Evolutionary conservation across 2,797 vertebrate genomes (phyloP).

Genomic region (Urocyon cinereoargenteus): DNA sequence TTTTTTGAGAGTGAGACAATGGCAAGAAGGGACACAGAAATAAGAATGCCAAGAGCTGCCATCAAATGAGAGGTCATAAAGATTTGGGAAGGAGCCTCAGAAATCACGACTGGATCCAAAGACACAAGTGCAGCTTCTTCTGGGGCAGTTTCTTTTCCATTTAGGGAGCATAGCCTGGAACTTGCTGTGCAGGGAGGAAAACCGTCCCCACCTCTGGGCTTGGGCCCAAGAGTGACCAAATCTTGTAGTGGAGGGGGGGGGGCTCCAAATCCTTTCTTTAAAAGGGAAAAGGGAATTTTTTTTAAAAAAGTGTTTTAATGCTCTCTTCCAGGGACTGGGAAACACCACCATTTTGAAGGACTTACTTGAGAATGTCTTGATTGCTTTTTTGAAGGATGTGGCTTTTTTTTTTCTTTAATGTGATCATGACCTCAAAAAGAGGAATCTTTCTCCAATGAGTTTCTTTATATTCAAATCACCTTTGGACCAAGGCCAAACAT

Average conservation of each 20-base stretch:
- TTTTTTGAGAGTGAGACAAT: neutral
- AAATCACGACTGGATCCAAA: neutral
- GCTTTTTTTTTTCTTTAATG: constrained; percentile 21
- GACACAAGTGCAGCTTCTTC: neutral
- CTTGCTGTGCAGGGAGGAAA: neutral
- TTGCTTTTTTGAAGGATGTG: constrained; percentile 3
- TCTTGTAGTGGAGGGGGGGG: neutral
- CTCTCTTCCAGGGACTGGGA: constrained; percentile 13
- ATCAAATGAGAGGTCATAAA: neutral
- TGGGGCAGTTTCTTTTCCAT: neutral
- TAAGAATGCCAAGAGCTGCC: neutral
- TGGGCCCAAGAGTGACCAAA: constrained; percentile 58
- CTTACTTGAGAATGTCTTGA: neutral
- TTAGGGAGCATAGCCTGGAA: neutral
- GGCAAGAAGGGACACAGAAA: neutral
- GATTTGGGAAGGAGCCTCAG: neutral
- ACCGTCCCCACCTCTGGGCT: constrained; percentile 38
- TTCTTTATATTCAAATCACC: constrained; percentile 77
- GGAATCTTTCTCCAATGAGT: constrained; percentile 53
- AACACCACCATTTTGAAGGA: constrained; percentile 47
- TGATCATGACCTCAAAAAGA: neutral
- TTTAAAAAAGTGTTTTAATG: neutral
- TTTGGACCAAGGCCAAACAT: constrained; percentile 74
- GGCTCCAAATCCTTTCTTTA: constrained; percentile 55
- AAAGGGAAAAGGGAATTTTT: neutral